These are phyloP conservation scores for Acanthiza pusilla DNA, from an alignment of 2,797 vertebrate species.

Conservation along the genomic window DNA sequence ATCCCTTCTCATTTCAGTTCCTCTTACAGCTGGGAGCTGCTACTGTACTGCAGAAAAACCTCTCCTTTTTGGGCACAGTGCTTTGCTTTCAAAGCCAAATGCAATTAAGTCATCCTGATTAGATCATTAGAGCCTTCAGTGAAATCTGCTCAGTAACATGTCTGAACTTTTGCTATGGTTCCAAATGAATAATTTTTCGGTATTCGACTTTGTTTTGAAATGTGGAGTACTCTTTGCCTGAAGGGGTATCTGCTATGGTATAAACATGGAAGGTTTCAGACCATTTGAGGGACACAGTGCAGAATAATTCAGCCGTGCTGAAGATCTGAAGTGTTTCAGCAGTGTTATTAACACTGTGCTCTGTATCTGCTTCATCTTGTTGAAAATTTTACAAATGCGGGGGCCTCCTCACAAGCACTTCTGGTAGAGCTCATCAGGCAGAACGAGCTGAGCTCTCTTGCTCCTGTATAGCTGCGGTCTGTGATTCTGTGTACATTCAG, in stretches of 20 bases:
- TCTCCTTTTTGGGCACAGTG: neutral
- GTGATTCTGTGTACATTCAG: neutral
- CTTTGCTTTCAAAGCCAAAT: constrained; percentile 44
- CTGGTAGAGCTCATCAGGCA: neutral
- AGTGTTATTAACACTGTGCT: neutral
- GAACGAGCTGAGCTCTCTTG: neutral
- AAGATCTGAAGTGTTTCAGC: constrained; percentile 3
- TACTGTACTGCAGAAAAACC: neutral
- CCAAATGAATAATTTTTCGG: constrained; percentile 57
- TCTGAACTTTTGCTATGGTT: constrained; percentile 44
- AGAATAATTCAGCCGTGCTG: neutral
- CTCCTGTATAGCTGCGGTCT: neutral
- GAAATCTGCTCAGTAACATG: constrained; percentile 46
- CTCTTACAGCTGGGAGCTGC: neutral
- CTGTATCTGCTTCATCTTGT: neutral
- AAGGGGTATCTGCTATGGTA: constrained; percentile 43
- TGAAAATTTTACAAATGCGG: neutral
- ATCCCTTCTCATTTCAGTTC: neutral
- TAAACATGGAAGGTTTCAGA: constrained; percentile 46
- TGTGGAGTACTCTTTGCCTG: constrained; percentile 6
- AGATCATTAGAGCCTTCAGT: constrained; percentile 54
- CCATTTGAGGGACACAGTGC: constrained; percentile 6
- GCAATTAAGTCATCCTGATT: constrained; percentile 48
- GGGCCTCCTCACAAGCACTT: neutral
- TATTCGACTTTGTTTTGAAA: constrained; percentile 65